Evolutionary conservation across 1,140 invertebrate species (phyloP).

Genomic region (Atta colombica): DNA sequence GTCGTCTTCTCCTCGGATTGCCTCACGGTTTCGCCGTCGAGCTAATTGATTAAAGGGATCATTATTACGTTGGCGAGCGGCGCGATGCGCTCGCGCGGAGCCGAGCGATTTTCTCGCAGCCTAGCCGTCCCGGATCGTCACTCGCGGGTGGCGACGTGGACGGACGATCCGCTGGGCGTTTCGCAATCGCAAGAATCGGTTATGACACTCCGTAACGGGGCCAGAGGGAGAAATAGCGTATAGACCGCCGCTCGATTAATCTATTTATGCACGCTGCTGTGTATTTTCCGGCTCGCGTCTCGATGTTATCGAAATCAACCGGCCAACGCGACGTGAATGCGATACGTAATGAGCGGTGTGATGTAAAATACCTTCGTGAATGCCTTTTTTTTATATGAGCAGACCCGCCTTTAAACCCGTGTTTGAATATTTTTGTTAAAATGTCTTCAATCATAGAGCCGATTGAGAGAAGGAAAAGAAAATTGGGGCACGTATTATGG

Average conservation of each 20-base stretch:
- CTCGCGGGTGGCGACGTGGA: conserved; percentile 22
- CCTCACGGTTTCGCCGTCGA: conserved; percentile 69
- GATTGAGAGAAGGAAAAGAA: background rate
- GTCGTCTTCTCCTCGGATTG: conserved; percentile 56
- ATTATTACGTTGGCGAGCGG: conserved; percentile 67
- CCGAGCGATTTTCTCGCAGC: conserved; percentile 59
- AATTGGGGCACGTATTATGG: too few relatives aligned
- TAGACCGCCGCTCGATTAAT: conserved; percentile 36
- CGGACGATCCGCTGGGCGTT: background rate
- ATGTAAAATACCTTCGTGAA: background rate
- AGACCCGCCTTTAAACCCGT: background rate
- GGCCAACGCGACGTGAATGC: conserved; percentile 32
- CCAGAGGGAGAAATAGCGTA: background rate
- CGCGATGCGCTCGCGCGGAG: conserved; percentile 50
- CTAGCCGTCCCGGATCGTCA: conserved; percentile 15
- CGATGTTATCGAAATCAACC: conserved; percentile 8
- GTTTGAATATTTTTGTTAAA: background rate
- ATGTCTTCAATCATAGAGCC: background rate
- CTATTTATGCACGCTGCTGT: conserved; percentile 12
- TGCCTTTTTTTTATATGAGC: background rate
- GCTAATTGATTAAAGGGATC: conserved; percentile 82
- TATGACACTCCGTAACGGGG: conserved; percentile 19
- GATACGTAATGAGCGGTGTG: conserved; percentile 34
- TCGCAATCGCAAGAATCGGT: conserved; percentile 46
- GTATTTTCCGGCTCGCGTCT: conserved; percentile 27